These are phyloP conservation scores for Fratercula arctica DNA, from an alignment of 2,797 vertebrate species.

Conservation along the genomic window DNA sequence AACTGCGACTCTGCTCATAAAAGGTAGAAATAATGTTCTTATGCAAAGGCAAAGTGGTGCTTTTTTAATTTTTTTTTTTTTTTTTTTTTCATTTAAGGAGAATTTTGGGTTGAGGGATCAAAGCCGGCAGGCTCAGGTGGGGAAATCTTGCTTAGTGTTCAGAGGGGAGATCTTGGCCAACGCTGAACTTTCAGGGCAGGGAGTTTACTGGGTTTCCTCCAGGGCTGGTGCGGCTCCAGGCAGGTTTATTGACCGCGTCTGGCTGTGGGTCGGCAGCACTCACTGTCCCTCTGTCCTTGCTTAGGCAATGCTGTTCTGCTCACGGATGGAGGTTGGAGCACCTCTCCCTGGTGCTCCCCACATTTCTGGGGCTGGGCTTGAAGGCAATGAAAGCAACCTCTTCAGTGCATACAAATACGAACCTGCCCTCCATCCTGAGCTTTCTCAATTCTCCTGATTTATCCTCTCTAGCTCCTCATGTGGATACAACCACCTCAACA, in stretches of 20 bases:
- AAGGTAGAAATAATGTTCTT: not conserved
- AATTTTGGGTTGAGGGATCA: not conserved
- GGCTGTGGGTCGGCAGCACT: not conserved
- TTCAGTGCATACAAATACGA: not conserved
- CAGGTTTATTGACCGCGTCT: not conserved
- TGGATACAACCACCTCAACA: rapidly evolving
- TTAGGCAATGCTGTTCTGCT: not conserved
- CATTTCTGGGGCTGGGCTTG: not conserved
- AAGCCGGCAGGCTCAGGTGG: not conserved
- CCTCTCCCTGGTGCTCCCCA: not conserved
- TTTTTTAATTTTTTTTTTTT: not conserved
- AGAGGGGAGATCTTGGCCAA: not conserved
- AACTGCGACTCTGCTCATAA: not conserved
- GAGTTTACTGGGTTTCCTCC: not conserved
- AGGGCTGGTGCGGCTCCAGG: not conserved
- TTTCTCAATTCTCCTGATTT: not conserved
- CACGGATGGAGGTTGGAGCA: not conserved
- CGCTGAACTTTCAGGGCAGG: not conserved
- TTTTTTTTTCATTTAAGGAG: not conserved
- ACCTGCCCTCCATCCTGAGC: not conserved
- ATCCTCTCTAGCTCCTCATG: not conserved
- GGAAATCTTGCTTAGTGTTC: not conserved
- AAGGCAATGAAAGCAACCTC: not conserved
- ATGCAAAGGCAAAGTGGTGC: not conserved
- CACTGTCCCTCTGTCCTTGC: not conserved